Base-by-base conservation (phyloP, 1,140 invertebrate species). In the Lucilia sericata region DNA sequence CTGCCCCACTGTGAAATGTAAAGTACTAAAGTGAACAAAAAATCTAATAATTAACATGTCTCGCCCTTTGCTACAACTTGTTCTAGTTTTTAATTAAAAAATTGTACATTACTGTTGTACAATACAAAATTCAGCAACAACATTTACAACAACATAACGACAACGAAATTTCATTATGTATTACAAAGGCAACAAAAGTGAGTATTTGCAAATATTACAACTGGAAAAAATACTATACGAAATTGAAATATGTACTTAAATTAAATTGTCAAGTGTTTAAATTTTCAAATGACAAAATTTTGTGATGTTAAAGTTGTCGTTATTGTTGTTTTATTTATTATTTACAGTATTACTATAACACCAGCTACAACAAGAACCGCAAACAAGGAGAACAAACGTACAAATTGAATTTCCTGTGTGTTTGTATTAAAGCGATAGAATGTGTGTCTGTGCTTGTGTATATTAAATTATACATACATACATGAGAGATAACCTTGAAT, bases 191-290 rank as follows among this genome's bases (percentile, higher is more conserved):
- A 42, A 42, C 12, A 55, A 65, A 65, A 65, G n/a, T 65, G 60
- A 42, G 5, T n/a, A 21, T 25, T 12, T 19, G 10, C 21, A 21
- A 70, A 10, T 21, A n/a, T n/a, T n/a, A 70, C 65, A 70, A 70
- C 19, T 3, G 21, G 25, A 19, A 19, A 70, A 19, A 21, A 70
- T 60, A 14, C 14, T n/a, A n/a, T 0, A 17, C 55, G 5, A 10
- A 21, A 70, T 70, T 25, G 19, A 21, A 70, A 70, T 8, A 42
- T 2, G 5, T 7, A 42, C 0, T 8, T 70, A 70, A 70, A 70
- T 70, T 70, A 70, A 70, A 70, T 70, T 70, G 21, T 70, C 65
- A 70, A 21, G 65, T 21, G 60, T 70, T 70, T 21, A 70, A 70
- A 21, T 70, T 21, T 70, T 60, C 55, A 70, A 70, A 8, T 70